Evolutionary conservation across 2,113 vertebrate species (phyloP).

Genomic region (Triplophysa tibetana): DNA sequence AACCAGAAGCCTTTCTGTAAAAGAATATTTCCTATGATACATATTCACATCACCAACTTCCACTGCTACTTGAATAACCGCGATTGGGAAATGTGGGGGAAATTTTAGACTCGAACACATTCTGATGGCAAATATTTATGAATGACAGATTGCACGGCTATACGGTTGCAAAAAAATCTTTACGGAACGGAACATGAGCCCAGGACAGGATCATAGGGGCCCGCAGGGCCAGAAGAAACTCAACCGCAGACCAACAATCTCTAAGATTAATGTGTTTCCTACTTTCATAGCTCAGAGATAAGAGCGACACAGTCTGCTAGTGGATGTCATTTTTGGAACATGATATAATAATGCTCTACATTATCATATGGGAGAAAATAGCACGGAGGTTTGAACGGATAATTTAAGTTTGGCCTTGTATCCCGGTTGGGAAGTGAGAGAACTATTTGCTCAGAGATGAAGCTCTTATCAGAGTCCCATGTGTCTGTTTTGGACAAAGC

Average conservation of each 20-base stretch:
- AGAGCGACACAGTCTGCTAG: conserved; percentile 40
- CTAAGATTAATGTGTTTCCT: conserved; percentile 50
- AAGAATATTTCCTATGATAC: conserved; percentile 31
- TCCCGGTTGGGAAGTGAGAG: too few species aligned
- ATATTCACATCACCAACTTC: conserved; percentile 34
- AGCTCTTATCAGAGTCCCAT: too few species aligned
- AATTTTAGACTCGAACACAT: conserved; percentile 56
- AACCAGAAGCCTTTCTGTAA: conserved; percentile 33
- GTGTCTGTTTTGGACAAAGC: too few species aligned
- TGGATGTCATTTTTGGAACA: conserved; percentile 42
- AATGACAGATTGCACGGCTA: conserved; percentile 52
- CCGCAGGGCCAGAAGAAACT: conserved; percentile 49
- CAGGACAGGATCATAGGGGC: conserved; percentile 54
- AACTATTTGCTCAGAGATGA: too few species aligned
- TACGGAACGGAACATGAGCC: conserved; percentile 55
- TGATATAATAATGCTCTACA: conserved; percentile 44
- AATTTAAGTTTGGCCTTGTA: too few species aligned
- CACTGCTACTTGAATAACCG: conserved; percentile 34
- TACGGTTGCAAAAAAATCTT: conserved; percentile 57
- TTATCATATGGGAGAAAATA: conserved; percentile 33
- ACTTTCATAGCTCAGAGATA: conserved; percentile 40
- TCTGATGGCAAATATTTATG: conserved; percentile 58
- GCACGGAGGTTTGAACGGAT: not conserved
- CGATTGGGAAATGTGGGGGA: conserved; percentile 29
- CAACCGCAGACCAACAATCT: conserved; percentile 53